Conservation (phyloP, 2,888 invertebrate genomes). For the Cantharis flavilabris region DNA sequence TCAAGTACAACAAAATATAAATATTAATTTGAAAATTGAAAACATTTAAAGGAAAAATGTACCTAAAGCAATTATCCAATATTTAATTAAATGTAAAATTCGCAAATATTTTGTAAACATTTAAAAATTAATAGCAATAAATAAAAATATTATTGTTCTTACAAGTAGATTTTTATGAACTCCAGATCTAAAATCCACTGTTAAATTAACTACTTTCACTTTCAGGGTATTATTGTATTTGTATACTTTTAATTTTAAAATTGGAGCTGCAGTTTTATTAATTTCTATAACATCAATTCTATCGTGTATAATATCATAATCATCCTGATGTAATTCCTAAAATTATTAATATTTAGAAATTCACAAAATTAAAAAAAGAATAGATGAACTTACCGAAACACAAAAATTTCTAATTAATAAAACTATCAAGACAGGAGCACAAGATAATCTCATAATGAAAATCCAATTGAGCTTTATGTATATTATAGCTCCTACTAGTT, state of each 20-base stretch:
- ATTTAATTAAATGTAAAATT: no score
- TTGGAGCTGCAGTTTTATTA: neutral
- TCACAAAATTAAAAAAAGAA: no score
- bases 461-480: no score
- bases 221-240: neutral
- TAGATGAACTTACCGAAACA: neutral
- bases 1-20: no score
- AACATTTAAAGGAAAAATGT: no score
- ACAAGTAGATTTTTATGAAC: slow-evolving; percentile 2
- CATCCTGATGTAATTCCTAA: neutral
- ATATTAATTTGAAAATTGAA: no score
- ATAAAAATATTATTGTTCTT: neutral
- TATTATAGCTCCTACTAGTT: no score
- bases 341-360: no score
- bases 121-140: no score
- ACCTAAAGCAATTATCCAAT: no score
- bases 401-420: neutral
- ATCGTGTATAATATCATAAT: slow-evolving; percentile 9
- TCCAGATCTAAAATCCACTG: neutral
- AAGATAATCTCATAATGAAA: neutral
- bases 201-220: slow-evolving; percentile 1
- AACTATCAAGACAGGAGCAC: neutral
- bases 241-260: neutral
- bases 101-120: no score
- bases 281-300: neutral